Conservation (phyloP, 2,888 invertebrate species). For the Morinoia aosen region DNA sequence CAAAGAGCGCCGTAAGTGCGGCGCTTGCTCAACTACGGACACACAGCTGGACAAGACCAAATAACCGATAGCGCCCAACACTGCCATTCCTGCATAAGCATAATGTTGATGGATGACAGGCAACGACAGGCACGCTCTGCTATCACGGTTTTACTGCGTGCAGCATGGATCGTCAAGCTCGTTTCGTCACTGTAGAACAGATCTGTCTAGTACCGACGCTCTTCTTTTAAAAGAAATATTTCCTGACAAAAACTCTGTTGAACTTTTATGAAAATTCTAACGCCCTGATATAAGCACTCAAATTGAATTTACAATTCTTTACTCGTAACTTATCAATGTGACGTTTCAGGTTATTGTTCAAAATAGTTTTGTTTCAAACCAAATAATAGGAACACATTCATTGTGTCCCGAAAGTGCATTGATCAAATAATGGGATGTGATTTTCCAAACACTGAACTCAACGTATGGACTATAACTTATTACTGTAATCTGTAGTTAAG, state of each 20-base stretch:
- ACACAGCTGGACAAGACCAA: neutral
- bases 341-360: no score
- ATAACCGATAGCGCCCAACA: neutral
- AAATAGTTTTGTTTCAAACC: no score
- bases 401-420: no score
- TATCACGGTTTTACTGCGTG: neutral
- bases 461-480: no score
- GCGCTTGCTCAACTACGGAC: neutral
- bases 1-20: neutral
- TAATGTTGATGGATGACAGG: neutral
- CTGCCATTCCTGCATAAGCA: neutral
- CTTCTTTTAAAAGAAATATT: neutral
- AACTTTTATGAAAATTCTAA: no score
- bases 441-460: no score
- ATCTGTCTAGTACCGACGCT: neutral
- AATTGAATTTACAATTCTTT: no score
- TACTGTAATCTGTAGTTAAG: no score
- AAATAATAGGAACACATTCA: no score
- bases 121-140: neutral
- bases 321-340: no score
- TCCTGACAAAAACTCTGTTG: neutral
- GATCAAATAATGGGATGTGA: no score
- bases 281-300: no score
- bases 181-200: neutral
- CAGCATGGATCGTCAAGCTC: neutral